Conservation (phyloP, 2,113 vertebrate genomes). For the Cheirogaleus medius region DNA sequence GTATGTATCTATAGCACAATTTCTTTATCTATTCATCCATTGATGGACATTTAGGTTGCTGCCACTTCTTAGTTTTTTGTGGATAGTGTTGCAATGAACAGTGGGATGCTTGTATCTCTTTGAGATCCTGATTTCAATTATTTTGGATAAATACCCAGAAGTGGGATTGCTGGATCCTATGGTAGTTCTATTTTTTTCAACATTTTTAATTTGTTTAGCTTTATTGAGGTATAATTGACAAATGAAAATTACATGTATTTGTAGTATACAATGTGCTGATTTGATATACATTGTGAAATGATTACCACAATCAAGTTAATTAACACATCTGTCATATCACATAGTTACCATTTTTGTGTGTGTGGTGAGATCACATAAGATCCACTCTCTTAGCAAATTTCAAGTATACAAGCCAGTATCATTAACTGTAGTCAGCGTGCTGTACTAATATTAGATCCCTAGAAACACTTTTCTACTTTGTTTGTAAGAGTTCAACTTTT, state of each 20-base stretch:
- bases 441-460: background rate
- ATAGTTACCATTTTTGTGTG: background rate
- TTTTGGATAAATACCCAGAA: background rate
- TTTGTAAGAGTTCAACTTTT: background rate
- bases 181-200: background rate
- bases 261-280: background rate
- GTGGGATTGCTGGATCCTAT: background rate
- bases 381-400: background rate
- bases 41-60: background rate
- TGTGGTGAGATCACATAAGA: background rate
- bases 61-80: background rate
- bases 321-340: background rate
- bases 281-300: background rate
- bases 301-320: background rate
- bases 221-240: background rate
- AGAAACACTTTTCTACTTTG: background rate
- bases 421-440: background rate
- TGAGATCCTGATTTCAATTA: background rate
- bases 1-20: too few species aligned
- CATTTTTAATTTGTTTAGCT: background rate
- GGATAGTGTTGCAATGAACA: background rate
- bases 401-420: background rate
- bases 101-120: background rate
- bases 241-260: background rate
- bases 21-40: background rate